These are phyloP conservation scores for Micrasema longulum DNA, from an alignment of 1,140 invertebrate genomes.

Conservation along the genomic window DNA sequence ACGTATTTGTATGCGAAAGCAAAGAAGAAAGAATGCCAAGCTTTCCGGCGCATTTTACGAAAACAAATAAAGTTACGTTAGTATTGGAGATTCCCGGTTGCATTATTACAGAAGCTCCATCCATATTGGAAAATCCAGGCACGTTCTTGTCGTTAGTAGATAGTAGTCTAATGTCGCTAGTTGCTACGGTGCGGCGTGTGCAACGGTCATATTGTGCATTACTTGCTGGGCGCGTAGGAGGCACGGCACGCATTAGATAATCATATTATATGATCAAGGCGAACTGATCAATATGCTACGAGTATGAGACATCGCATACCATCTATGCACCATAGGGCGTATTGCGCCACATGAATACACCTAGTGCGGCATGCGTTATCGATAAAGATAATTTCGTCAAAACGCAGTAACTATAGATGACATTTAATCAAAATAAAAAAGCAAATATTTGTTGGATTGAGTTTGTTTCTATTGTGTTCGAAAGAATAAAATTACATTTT, in stretches of 20 bases:
- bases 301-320: background rate
- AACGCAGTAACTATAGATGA: background rate
- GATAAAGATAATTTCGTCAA: too few species aligned
- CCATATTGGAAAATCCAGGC: background rate
- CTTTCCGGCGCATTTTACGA: background rate
- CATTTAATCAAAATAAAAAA: too few species aligned
- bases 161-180: too few species aligned
- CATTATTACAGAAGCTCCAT: background rate
- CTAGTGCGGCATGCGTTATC: too few species aligned
- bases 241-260: background rate
- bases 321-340: constrained; percentile 5
- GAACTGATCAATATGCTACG: constrained; percentile 6
- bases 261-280: background rate
- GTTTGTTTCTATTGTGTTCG: too few species aligned
- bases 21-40: background rate
- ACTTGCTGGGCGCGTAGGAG: constrained; percentile 2
- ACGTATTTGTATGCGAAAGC: background rate
- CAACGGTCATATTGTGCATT: constrained; percentile 3
- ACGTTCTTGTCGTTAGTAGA: constrained; percentile 15
- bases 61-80: background rate
- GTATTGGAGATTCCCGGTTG: background rate
- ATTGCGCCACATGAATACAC: background rate
- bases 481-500: too few species aligned
- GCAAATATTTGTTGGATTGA: too few species aligned
- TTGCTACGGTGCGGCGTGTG: constrained; percentile 4